Evolutionary conservation across 2,113 vertebrate species (phyloP).

Genomic region (Tretioscincus oriximinensis): DNA sequence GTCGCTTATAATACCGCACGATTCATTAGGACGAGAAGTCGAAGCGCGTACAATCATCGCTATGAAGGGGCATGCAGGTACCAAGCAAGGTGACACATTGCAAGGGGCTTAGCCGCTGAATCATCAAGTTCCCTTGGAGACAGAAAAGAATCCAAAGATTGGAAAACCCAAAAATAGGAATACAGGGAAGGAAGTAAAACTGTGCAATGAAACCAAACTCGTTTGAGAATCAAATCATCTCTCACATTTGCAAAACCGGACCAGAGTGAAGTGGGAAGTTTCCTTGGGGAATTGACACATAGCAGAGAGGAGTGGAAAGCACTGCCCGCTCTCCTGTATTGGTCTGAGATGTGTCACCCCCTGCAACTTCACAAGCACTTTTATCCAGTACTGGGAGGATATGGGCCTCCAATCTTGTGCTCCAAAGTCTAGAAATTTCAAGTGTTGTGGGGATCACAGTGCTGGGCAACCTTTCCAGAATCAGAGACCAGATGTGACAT

Average conservation of each 20-base stretch:
- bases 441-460: too few species aligned
- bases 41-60: constrained; percentile 46
- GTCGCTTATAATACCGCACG: constrained; percentile 52
- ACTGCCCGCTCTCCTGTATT: too few species aligned
- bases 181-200: constrained; percentile 64
- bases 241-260: constrained; percentile 34
- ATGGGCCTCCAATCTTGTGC: too few species aligned
- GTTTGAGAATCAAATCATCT: constrained; percentile 37
- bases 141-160: constrained; percentile 56
- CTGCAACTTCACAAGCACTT: too few species aligned
- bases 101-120: constrained; percentile 31
- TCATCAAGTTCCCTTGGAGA: constrained; percentile 53
- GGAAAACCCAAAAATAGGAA: constrained; percentile 47
- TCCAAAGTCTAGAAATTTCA: too few species aligned
- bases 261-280: constrained; percentile 4
- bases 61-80: constrained; percentile 25
- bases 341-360: too few species aligned
- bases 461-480: too few species aligned
- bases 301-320: too few species aligned
- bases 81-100: constrained; percentile 11
- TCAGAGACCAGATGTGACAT: too few species aligned
- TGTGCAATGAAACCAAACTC: constrained; percentile 60
- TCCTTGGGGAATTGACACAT: background rate
- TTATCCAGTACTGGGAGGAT: too few species aligned
- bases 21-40: constrained; percentile 47